A percentile compares a stretch with the other conserved stretches of the same genome.
These are phyloP conservation scores for Aramus guarauna DNA, from an alignment of 2,113 vertebrate genomes.

Conservation along the genomic window DNA sequence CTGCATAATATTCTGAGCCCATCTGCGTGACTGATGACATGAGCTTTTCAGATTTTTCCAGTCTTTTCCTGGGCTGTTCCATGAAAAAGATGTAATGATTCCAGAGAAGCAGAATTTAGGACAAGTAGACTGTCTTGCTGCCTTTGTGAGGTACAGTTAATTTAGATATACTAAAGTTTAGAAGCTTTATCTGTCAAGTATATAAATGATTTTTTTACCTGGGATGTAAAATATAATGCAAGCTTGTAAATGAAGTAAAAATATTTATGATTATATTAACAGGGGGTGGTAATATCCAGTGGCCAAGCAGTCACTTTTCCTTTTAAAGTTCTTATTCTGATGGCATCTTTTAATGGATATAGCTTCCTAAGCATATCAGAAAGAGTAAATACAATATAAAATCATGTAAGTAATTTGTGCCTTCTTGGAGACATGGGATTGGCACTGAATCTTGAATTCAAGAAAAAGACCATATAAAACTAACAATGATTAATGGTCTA, in stretches of 20 bases:
- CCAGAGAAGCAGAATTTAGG: neutral
- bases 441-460: neutral
- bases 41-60: neutral
- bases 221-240: neutral
- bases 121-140: neutral
- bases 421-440: neutral
- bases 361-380: neutral
- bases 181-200: neutral
- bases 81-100: neutral
- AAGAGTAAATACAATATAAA: neutral
- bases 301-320: neutral
- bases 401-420: neutral
- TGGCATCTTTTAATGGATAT: neutral
- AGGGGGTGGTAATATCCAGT: neutral
- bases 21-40: neutral
- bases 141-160: neutral
- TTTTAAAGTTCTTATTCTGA: neutral
- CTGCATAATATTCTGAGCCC: neutral
- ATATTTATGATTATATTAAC: neutral
- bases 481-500: neutral
- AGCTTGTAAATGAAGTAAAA: neutral
- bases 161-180: neutral
- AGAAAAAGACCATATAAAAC: neutral
- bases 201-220: neutral
- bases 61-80: neutral